A percentile compares a stretch with the other conserved stretches of the same genome.
phyloP scores from a whole-genome alignment of 1,140 invertebrate genomes.

The Drosophila virilis region DNA sequence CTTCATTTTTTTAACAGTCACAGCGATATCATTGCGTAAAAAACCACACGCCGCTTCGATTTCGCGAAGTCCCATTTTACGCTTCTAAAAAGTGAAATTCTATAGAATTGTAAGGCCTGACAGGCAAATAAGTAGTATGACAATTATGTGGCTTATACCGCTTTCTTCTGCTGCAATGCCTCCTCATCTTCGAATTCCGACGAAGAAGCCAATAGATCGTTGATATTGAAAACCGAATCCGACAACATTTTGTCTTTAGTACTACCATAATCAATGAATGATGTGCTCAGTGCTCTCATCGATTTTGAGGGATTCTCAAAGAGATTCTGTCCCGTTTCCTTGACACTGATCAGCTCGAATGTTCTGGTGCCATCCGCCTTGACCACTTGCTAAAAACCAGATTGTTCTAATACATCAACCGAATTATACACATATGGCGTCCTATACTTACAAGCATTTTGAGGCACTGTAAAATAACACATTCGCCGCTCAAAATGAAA shows the following conservation, averaged over 20 bases:
- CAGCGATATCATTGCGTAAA: too few species aligned
- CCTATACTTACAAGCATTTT: slow-evolving; percentile 59
- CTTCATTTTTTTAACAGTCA: too few species aligned
- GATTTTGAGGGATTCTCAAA: background rate
- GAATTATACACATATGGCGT: too few species aligned
- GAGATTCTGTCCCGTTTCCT: background rate
- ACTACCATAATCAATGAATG: background rate
- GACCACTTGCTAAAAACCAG: slow-evolving; percentile 12
- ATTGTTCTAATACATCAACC: too few species aligned
- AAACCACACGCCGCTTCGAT: slow-evolving; percentile 22
- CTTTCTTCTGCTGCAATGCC: slow-evolving; percentile 3
- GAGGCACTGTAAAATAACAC: slow-evolving; percentile 75
- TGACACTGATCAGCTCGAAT: slow-evolving; percentile 11
- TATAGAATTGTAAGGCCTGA: background rate
- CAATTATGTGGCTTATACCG: background rate
- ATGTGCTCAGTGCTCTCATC: background rate
- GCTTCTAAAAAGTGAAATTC: slow-evolving; percentile 27
- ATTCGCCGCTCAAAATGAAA: slow-evolving; percentile 80
- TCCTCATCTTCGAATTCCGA: slow-evolving; percentile 30
- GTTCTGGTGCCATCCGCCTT: slow-evolving; percentile 6
- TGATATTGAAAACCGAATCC: slow-evolving; percentile 7
- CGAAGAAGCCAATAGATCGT: slow-evolving; percentile 24
- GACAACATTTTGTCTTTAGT: background rate
- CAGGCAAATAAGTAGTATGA: background rate
- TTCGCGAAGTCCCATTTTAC: slow-evolving; percentile 54